Evolutionary conservation across 2,113 vertebrate genomes (phyloP).

Genomic region (Campylomormyrus numenius): DNA sequence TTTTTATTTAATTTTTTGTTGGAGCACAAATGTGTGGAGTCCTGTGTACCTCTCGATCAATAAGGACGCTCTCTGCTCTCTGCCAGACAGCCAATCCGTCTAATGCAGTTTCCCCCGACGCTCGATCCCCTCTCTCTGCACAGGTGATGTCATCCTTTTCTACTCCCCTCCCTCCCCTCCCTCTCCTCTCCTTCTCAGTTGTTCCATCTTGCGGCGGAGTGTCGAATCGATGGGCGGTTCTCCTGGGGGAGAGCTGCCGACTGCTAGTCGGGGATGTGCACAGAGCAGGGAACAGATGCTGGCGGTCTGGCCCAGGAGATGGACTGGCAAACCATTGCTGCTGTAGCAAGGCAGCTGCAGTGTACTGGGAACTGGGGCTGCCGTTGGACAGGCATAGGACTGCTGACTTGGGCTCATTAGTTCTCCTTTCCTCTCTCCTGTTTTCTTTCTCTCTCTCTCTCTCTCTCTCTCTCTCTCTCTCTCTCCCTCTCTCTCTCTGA

Average conservation of each 20-base stretch:
- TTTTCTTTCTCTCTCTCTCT: background rate
- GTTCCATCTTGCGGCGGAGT: conserved; percentile 79
- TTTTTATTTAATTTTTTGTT: conserved; percentile 6
- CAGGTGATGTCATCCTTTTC: conserved; percentile 83
- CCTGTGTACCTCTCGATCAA: conserved; percentile 40
- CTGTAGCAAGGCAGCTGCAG: conserved; percentile 1
- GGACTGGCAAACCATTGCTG: conserved; percentile 22
- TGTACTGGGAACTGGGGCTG: background rate
- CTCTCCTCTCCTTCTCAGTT: conserved; percentile 76
- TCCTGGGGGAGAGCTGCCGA: conserved; percentile 70
- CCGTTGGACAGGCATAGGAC: background rate
- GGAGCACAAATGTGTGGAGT: conserved; percentile 5
- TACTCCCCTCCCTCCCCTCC: conserved; percentile 68
- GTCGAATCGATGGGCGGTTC: conserved; percentile 76
- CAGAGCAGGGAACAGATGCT: conserved; percentile 3
- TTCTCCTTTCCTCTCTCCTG: background rate
- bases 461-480: background rate
- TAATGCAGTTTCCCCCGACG: conserved; percentile 77
- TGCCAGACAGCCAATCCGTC: conserved; percentile 78
- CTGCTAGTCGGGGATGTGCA: conserved; percentile 32
- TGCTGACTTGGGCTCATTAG: conserved; percentile 3
- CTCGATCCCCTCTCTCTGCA: conserved; percentile 56
- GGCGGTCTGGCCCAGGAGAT: conserved; percentile 53
- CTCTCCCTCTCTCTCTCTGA: background rate
- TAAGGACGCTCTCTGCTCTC: conserved; percentile 66